These are phyloP conservation scores for Bolborhynchus lineola DNA, from an alignment of 2,113 vertebrate species.

Conservation along the genomic window DNA sequence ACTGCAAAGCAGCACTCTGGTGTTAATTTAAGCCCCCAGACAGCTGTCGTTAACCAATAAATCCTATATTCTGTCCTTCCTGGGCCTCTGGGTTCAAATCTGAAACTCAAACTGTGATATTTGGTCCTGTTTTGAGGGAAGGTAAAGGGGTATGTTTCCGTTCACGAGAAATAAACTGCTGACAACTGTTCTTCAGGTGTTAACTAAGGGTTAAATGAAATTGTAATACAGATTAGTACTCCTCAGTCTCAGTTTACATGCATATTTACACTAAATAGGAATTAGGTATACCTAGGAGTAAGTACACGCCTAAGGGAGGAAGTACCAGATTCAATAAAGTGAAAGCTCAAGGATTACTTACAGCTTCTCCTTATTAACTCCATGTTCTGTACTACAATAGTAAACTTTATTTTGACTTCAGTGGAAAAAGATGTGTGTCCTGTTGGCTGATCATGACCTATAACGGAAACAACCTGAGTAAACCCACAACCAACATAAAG, in stretches of 20 bases:
- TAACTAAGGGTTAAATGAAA: background rate
- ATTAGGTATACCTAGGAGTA: background rate
- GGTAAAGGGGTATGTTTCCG: background rate
- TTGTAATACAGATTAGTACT: background rate
- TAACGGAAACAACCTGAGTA: background rate
- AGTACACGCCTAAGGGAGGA: background rate
- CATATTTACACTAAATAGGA: background rate
- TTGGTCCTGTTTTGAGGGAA: background rate
- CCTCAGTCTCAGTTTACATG: background rate
- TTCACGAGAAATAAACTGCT: background rate
- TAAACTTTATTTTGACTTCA: background rate
- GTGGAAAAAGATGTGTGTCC: background rate
- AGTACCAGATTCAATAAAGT: background rate
- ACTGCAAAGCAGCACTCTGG: background rate
- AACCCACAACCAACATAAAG: background rate
- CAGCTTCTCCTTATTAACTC: background rate
- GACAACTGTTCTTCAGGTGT: background rate
- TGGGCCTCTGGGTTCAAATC: background rate
- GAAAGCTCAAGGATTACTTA: background rate
- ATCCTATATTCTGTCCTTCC: background rate
- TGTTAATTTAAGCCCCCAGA: background rate
- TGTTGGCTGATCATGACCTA: background rate
- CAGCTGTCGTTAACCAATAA: background rate
- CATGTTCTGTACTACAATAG: background rate
- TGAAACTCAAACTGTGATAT: background rate